Evolutionary conservation across 2,113 vertebrate genomes (phyloP), one percentile per base, ranked within the genome.

Genomic region (Notarius lentiginosus): DNA sequence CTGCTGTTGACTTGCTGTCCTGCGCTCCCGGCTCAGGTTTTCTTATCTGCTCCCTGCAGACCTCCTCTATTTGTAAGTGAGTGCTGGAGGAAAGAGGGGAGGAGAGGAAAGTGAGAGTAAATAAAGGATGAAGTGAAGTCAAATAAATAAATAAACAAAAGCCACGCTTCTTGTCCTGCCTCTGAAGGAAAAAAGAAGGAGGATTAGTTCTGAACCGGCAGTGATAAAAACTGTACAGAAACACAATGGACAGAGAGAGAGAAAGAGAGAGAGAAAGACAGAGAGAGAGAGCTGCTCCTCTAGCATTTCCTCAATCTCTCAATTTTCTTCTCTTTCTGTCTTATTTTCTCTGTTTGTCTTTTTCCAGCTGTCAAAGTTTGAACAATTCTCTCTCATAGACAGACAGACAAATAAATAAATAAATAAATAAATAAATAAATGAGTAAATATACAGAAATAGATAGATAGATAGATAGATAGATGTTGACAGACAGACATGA

Each of bases 191-290:
- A 15, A 92, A 95, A 93, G 92, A 93, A 17, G 91, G 92, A 92
- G 94, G 95, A 95, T 95, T 95, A 95, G 94, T 95, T 95, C 95
- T 93, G 86, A 93, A 94, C 94, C 93, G 91, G 91, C 92, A 91
- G 91, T 93, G 93, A 93, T 95, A 94, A 94, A 94, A 94, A 92
- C 89, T 89, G 83, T 90, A 89, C 88, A 89, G 94, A 94, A 94
- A 94, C 94, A 94, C 90, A 90, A 79, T 84, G 88, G 93, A 91
- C 90, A 88, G 73, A 51, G 63, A 65, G 73, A 22, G 34, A 47
- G 18, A 65, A n/a, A 60, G 22, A 22, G 49, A 47, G 18, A 65
- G 49, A 60, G 22, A 77, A 4, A 77, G 49, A 55, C 3, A 53
- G 22, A 77, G 49, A 77, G 22, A 41, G 49, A n/a, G 6, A 56